Base-by-base conservation (phyloP, 2,888 invertebrate genomes). In the Drosophila testacea region DNA sequence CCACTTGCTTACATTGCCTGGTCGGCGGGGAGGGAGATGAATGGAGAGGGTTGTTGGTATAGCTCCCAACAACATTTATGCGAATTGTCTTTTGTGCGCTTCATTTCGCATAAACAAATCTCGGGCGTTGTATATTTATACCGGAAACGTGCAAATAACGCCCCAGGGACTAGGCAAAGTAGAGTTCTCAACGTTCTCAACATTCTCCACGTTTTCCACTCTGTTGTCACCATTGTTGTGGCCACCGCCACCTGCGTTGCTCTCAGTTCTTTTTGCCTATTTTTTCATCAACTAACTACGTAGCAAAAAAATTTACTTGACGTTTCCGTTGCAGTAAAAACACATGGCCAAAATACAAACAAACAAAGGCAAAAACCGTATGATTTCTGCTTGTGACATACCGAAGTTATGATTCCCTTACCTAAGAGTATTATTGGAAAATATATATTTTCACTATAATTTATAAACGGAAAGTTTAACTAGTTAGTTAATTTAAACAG, bases 71-170 rank as follows among this genome's bases (percentile, higher is more conserved):
- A 68, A 83, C 84, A 87, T 87, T 87, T 87, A 88, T 88, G 84
- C 89, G 83, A 87, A 87, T 87, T 87, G 86, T 87, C 89, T 88
- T 84, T 73, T 83, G 84, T 84, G 87, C 87, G 86, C 88, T 87
- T 87, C 86, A 87, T 88, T 87, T 87, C 89, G 87, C 87, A 88
- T 87, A 87, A 87, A 87, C 89, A 87, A 87, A 87, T 87, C 86
- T 87, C 87, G 61, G 79, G 73, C 80, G 85, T 84, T 84, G 84
- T 86, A 83, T 86, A 88, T 88, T 88, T 86, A 86, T 86, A 88
- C 86, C 87, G 86, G 86, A 86, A 86, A 86, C 88, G 88, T 86
- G 86, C 83, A 88, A 86, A 86, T 84, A 86, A 83, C 86, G 83
- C 86, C 86, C 89, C 66, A 70, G 88, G 89, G 86, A 88, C 87